A percentile compares a stretch with the other conserved stretches of the same genome.
Evolutionary conservation across 2,888 invertebrate species (phyloP).

Genomic region (Hetaerina titia): DNA sequence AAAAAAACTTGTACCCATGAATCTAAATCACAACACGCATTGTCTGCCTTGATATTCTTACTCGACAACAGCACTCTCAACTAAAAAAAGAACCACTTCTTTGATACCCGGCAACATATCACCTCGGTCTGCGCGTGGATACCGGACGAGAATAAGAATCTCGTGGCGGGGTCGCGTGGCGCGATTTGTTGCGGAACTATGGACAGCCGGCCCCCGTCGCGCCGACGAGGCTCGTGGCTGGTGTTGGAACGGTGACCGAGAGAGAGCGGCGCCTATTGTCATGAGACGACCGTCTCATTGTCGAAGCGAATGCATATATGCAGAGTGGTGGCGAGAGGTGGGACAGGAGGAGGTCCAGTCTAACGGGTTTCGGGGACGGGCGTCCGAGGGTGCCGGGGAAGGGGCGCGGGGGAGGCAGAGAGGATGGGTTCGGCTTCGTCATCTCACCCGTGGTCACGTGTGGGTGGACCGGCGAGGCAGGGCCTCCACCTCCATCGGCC

Average conservation of each 20-base stretch:
- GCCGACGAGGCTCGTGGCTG: not conserved
- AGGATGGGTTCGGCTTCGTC: not conserved
- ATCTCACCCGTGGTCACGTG: too few relatives aligned
- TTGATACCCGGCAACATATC: not conserved
- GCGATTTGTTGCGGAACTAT: not conserved
- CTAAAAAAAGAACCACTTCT: not conserved
- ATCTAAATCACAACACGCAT: too few relatives aligned
- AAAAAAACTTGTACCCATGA: too few relatives aligned
- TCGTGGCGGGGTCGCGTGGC: not conserved
- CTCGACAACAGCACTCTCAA: not conserved
- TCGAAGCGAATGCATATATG: not conserved
- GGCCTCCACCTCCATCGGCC: not conserved
- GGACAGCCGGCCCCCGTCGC: not conserved
- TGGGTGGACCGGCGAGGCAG: not conserved
- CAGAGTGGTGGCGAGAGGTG: too few relatives aligned
- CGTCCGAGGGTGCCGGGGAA: not conserved
- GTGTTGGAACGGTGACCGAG: not conserved
- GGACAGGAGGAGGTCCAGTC: conserved; percentile 36
- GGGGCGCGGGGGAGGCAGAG: not conserved
- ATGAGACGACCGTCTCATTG: not conserved
- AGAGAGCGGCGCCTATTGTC: not conserved
- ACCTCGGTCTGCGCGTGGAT: not conserved
- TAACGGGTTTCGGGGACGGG: not conserved
- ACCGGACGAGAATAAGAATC: not conserved
- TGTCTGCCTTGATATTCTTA: not conserved